Evolutionary conservation across 1,140 invertebrate species (phyloP), one percentile per base, ranked within the genome.

Genomic region (Pseudomyrmex cubaensis): DNA sequence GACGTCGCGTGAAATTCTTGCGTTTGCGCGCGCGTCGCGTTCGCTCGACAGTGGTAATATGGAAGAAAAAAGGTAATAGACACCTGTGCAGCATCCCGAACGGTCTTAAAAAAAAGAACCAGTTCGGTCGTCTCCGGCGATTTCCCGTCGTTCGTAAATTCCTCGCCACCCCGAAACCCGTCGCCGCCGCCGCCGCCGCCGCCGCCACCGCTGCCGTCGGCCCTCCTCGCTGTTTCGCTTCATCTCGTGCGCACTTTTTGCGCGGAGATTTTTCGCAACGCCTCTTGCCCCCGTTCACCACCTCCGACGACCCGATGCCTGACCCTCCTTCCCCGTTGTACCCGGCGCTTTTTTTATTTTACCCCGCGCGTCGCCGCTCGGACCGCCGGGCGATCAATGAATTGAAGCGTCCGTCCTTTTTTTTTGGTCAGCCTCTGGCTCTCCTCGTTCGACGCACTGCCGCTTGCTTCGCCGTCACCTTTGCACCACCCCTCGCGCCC

Each of bases 301-400:
- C 84, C 89, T 89, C 87, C 89, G 78, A 70, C 84, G 82, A 84
- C 85, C 78, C 80, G 72, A 76, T 80, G 12, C 50, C 72, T 75
- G 63, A 78, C 77, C 85, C 89, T 85, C 82, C 83, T 76, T 48
- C 85, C 75, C 44, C 83, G 77, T 88, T 59, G 77, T 87, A 87
- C 73, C 87, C 50, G 73, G 87, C 66, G 59, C 59, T 85, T 91
- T 93, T 94, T 94, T 93, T 91, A 90, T 92, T 92, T 90, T 91
- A 86, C 84, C 85, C 90, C 90, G 89, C 93, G 91, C 92, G 91
- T 93, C 90, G 90, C 90, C 89, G 90, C 90, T 93, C 91, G 92
- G 92, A 93, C 93, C 90, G 91, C 90, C 86, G 85, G 88, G 90
- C 94, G 94, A 94, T 94, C 93, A 94, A 94, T 94, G 93, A 94